Evolutionary conservation across 2,113 vertebrate species (phyloP), one percentile per base, ranked within the genome.

Genomic region (Tringa solitaria): DNA sequence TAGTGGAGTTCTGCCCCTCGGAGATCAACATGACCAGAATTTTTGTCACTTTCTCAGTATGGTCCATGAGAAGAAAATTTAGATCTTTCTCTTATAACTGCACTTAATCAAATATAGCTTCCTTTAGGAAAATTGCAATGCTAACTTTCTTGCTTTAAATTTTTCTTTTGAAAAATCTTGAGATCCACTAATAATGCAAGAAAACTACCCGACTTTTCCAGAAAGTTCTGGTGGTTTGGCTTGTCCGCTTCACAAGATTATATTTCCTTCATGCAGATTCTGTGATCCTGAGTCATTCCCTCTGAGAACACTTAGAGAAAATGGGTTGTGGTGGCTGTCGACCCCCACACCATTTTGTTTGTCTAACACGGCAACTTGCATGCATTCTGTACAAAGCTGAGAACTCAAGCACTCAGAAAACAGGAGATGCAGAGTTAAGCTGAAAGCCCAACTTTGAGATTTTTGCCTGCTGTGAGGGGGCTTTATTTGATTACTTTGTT

Each of bases 401-500:
- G 72, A 84, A n/a, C 60, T 86, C 46, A 54, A 75, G 41, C 6
- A 15, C 43, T 43, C 3, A 1, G 39, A 84, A 90, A 90, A 64
- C 69, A 93, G 88, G 45, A 90, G 64, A 69, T 60, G 64, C 51
- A 84, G 72, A 86, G 75, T 93, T 96, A 94, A 96, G 64, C 56
- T 67, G 59, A 88, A 96, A 95, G 39, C 68, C 18, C 51, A 60
- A 30, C 65, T 88, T 75, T 16, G 69, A 81, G 64, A 64, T 43
- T 92, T 86, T 85, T 96, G 57, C 92, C 72, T 92, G 76, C 88
- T 96, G 83, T 72, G 86, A 93, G 45, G 16, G 35, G 28, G 13
- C 69, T 94, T 96, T 95, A 86, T 94, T 95, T 95, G 64, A 93
- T 93, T 96, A 94, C 12, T 77, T 86, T 89, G 61, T 87, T 91